A percentile compares a stretch with the other conserved stretches of the same genome.
phyloP scores from a whole-genome alignment of 2,888 invertebrate species.

The Tanaodytes sp. region DNA sequence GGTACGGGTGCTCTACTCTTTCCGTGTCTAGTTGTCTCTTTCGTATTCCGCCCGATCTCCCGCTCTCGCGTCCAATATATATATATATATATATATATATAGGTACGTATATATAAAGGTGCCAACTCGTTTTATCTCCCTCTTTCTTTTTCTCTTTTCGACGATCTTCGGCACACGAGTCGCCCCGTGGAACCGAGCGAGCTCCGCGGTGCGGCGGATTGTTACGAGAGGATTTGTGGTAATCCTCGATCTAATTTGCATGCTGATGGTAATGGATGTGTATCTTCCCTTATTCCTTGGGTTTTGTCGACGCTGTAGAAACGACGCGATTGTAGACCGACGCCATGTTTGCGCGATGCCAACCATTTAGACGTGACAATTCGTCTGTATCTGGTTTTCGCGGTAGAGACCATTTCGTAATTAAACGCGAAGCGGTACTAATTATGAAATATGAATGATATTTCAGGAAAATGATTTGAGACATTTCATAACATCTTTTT shows the following conservation, averaged over 20 bases:
- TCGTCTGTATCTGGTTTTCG: conserved; percentile 37
- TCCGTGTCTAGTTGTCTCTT: conserved; percentile 51
- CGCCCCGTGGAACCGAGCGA: conserved; percentile 38
- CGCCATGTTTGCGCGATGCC: conserved; percentile 51
- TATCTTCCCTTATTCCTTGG: conserved; percentile 67
- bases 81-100: conserved; percentile 9
- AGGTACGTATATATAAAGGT: too few relatives aligned
- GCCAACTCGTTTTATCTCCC: conserved; percentile 8
- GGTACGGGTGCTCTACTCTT: conserved; percentile 55
- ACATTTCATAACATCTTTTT: too few relatives aligned
- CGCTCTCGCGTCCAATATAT: not conserved
- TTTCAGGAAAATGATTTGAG: too few relatives aligned
- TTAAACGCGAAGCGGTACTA: too few relatives aligned
- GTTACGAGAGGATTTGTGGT: conserved; percentile 72
- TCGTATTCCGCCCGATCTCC: conserved; percentile 36
- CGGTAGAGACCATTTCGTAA: too few relatives aligned
- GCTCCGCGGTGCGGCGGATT: conserved; percentile 61
- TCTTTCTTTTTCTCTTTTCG: conserved; percentile 16
- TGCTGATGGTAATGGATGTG: conserved; percentile 72
- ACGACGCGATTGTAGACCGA: conserved; percentile 53
- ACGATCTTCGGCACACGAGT: conserved; percentile 52
- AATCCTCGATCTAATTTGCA: conserved; percentile 72
- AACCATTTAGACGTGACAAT: conserved; percentile 46
- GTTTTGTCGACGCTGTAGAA: conserved; percentile 59
- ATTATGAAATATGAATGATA: too few relatives aligned